phyloP scores from a whole-genome alignment of 1,140 invertebrate genomes.

The Phthorimaea operculella region DNA sequence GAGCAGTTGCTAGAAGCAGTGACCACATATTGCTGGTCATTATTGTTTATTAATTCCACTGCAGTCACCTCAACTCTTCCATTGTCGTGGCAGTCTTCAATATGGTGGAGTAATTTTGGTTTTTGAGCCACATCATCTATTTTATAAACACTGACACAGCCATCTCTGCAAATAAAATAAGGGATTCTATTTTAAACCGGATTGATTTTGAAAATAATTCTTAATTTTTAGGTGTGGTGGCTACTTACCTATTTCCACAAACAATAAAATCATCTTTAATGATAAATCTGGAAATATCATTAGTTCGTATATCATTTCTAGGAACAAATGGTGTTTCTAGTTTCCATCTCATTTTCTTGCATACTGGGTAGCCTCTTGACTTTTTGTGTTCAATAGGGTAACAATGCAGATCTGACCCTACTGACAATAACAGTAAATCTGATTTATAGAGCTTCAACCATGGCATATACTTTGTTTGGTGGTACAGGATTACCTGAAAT shows the following conservation, averaged over 20 bases:
- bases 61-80: slow-evolving; percentile 45
- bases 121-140: slow-evolving; percentile 18
- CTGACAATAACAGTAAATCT: slow-evolving; percentile 31
- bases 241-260: slow-evolving; percentile 53
- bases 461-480: slow-evolving; percentile 50
- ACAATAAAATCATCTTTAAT: slow-evolving; percentile 34
- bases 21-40: slow-evolving; percentile 16
- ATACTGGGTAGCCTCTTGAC: slow-evolving; percentile 17
- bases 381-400: slow-evolving; percentile 27
- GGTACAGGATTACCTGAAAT: slow-evolving; percentile 37
- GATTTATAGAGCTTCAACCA: slow-evolving; percentile 40
- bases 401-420: slow-evolving; percentile 39
- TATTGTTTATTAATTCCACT: slow-evolving; percentile 33
- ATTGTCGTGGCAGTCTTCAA: slow-evolving; percentile 40
- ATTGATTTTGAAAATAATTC: background rate
- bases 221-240: background rate
- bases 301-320: slow-evolving; percentile 47
- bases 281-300: slow-evolving; percentile 59
- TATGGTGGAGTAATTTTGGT: slow-evolving; percentile 33
- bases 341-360: slow-evolving; percentile 28
- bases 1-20: slow-evolving; percentile 33
- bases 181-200: too few species aligned
- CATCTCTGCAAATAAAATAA: slow-evolving; percentile 42
- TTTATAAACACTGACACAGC: slow-evolving; percentile 32
- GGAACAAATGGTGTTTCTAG: slow-evolving; percentile 37